Conservation (phyloP, 2,888 invertebrate species). For the Melolontha melolontha region DNA sequence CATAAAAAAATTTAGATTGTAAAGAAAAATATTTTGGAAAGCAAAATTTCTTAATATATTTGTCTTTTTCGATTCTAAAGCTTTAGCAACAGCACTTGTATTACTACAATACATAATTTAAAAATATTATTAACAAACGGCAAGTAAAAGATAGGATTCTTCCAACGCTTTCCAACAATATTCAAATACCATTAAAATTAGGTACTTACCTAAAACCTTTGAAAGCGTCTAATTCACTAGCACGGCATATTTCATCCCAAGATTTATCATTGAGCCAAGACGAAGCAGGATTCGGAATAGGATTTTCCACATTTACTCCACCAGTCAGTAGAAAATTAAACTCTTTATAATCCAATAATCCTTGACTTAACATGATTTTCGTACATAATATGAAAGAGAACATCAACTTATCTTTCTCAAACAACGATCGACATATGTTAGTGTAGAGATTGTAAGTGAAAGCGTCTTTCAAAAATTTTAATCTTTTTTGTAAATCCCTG, state of each 20-base stretch:
- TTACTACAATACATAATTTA: too few species aligned
- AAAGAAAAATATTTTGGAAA: too few species aligned
- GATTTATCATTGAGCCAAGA: slow-evolving; percentile 80
- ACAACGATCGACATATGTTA: slow-evolving; percentile 86
- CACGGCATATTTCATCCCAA: slow-evolving; percentile 84
- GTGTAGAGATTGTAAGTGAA: slow-evolving; percentile 85
- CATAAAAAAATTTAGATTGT: too few species aligned
- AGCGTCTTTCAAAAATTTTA: slow-evolving; percentile 78
- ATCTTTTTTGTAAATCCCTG: slow-evolving; percentile 77
- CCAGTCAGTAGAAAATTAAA: slow-evolving; percentile 82
- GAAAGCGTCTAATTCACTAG: slow-evolving; percentile 69
- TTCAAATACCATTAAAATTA: background rate
- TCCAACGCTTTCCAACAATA: background rate
- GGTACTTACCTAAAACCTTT: slow-evolving; percentile 63
- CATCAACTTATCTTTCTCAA: slow-evolving; percentile 86
- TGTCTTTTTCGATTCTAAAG: too few species aligned
- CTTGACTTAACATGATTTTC: slow-evolving; percentile 73
- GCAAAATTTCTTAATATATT: too few species aligned
- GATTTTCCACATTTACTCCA: slow-evolving; percentile 77
- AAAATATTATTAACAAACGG: too few species aligned
- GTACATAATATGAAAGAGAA: slow-evolving; percentile 85
- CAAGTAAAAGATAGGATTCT: too few species aligned
- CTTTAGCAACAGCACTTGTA: too few species aligned
- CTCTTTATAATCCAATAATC: slow-evolving; percentile 72
- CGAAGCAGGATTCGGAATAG: slow-evolving; percentile 72